Conservation (phyloP, 2,888 invertebrate species). For the Halictus ligatus region DNA sequence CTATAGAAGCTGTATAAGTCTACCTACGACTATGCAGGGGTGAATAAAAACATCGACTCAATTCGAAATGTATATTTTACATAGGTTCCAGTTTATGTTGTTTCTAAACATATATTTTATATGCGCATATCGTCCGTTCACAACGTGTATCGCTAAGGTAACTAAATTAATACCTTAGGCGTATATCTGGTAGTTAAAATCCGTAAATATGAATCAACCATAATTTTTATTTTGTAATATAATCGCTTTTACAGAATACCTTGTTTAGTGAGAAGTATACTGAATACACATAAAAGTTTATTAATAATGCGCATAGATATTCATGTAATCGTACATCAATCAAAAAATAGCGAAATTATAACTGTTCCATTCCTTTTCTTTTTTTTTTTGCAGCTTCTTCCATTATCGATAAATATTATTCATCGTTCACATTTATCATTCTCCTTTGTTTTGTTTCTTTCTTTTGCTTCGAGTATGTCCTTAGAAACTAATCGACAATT, state of each 20-base stretch:
- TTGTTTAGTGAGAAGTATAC: slow-evolving; percentile 73
- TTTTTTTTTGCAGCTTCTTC: background rate
- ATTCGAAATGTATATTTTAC: slow-evolving; percentile 61
- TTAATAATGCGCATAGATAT: slow-evolving; percentile 77
- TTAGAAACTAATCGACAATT: slow-evolving; percentile 76
- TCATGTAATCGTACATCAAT: slow-evolving; percentile 75
- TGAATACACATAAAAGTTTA: slow-evolving; percentile 77
- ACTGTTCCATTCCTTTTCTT: slow-evolving; percentile 44
- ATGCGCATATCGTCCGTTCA: slow-evolving; percentile 45
- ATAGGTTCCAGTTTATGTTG: slow-evolving; percentile 58
- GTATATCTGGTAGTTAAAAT: slow-evolving; percentile 36
- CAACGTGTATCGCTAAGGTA: slow-evolving; percentile 42
- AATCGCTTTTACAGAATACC: slow-evolving; percentile 78
- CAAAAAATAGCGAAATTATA: slow-evolving; percentile 77
- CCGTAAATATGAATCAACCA: slow-evolving; percentile 75
- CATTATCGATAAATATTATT: slow-evolving; percentile 74
- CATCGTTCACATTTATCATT: slow-evolving; percentile 78
- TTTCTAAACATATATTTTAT: slow-evolving; percentile 49
- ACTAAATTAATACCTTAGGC: slow-evolving; percentile 33
- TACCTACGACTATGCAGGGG: background rate
- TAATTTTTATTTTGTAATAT: slow-evolving; percentile 77
- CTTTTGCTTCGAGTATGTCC: slow-evolving; percentile 64
- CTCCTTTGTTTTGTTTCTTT: slow-evolving; percentile 18
- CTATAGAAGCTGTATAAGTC: no score
- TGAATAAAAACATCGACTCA: slow-evolving; percentile 34